phyloP scores from a whole-genome alignment of 2,113 vertebrate species.

The Phrynosoma blainvillii region DNA sequence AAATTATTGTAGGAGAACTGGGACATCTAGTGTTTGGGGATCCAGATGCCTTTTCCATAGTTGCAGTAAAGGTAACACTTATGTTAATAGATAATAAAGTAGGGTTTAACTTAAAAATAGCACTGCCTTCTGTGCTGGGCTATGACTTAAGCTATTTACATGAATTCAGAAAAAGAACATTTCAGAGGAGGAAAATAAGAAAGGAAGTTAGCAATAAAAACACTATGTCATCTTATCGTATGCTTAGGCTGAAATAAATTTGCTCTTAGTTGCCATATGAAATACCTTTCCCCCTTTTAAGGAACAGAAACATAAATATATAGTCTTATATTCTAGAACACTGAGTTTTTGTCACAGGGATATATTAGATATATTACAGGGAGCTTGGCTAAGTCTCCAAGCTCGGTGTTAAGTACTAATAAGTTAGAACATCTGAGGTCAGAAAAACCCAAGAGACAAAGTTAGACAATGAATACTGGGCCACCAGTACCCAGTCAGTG shows the following conservation, averaged over 20 bases:
- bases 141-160: neutral
- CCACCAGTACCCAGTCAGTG: neutral
- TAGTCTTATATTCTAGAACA: neutral
- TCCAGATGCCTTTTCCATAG: neutral
- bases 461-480: neutral
- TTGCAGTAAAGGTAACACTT: neutral
- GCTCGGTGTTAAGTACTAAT: neutral
- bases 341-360: neutral
- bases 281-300: neutral
- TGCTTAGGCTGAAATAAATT: neutral
- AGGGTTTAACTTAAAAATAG: neutral
- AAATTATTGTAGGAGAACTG: neutral
- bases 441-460: conserved; percentile 3
- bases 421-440: neutral
- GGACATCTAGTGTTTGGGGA: neutral
- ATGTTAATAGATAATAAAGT: neutral
- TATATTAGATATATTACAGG: neutral
- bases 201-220: neutral
- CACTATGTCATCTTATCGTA: neutral
- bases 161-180: neutral
- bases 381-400: neutral
- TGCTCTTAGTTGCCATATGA: neutral
- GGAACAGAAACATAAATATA: neutral
- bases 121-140: neutral
- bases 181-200: neutral